Conservation (phyloP, 2,113 vertebrate species). For the Vidua chalybeata region DNA sequence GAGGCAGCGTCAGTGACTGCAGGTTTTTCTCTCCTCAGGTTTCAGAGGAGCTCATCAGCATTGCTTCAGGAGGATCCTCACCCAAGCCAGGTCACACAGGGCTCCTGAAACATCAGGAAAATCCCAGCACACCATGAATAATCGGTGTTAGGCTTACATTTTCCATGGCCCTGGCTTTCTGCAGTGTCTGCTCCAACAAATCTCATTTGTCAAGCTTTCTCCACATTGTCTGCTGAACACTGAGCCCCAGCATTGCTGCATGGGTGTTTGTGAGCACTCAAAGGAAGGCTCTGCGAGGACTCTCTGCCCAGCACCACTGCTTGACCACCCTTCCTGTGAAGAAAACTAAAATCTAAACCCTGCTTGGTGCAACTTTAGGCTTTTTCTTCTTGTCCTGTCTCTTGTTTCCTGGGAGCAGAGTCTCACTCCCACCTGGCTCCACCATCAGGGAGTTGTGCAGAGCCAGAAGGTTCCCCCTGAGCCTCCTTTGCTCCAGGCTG, state of each 20-base stretch:
- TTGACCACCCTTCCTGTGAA: neutral
- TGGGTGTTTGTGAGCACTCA: neutral
- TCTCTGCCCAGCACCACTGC: neutral
- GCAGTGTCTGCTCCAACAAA: conserved; percentile 36
- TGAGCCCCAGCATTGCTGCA: neutral
- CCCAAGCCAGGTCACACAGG: neutral
- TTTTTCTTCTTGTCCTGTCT: neutral
- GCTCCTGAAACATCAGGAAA: neutral
- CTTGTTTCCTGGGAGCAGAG: neutral
- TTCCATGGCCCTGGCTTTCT: conserved; percentile 5
- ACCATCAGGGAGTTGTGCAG: neutral
- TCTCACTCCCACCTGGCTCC: neutral
- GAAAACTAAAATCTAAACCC: neutral
- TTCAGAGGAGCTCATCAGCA: neutral
- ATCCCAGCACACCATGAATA: conserved; percentile 36
- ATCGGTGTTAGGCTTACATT: neutral
- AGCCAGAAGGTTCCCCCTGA: neutral
- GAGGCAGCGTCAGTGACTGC: neutral
- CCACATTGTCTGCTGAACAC: neutral
- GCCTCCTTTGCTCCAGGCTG: neutral
- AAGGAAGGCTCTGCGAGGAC: neutral
- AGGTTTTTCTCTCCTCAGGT: neutral
- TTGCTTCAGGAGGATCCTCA: neutral
- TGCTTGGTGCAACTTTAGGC: neutral
- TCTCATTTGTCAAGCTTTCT: conserved; percentile 25